Conservation (phyloP, 2,797 vertebrate genomes). For the Tragopan temminckii region DNA sequence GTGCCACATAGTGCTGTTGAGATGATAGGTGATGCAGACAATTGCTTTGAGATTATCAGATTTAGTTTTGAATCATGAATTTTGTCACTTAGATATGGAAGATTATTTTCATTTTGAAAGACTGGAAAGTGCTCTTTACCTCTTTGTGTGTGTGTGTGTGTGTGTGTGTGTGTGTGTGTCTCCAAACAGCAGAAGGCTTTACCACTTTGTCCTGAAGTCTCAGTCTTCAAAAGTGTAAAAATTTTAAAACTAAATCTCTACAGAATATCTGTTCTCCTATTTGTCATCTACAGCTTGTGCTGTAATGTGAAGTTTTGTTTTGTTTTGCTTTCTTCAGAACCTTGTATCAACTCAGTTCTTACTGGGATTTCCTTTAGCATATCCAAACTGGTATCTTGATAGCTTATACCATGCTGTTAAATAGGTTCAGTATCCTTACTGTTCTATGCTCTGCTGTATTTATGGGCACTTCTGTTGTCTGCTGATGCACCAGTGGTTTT, state of each 20-base stretch:
- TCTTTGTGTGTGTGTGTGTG: too few relatives aligned
- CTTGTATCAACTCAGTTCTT: neutral
- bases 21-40: rapidly evolving
- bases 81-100: neutral
- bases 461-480: too few relatives aligned
- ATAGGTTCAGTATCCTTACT: neutral
- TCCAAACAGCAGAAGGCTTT: neutral
- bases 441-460: too few relatives aligned
- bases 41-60: neutral
- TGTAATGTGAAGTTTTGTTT: neutral
- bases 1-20: neutral
- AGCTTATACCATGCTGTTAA: neutral
- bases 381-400: too few relatives aligned
- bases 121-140: neutral
- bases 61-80: neutral
- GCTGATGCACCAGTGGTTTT: neutral
- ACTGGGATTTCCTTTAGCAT: neutral
- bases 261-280: neutral
- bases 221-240: neutral
- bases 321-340: neutral
- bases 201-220: neutral
- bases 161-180: neutral
- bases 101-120: neutral
- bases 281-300: neutral
- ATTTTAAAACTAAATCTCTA: neutral